Evolutionary conservation across 2,797 vertebrate genomes (phyloP), one percentile per base, ranked within the genome.

Genomic region (Columba guinea): DNA sequence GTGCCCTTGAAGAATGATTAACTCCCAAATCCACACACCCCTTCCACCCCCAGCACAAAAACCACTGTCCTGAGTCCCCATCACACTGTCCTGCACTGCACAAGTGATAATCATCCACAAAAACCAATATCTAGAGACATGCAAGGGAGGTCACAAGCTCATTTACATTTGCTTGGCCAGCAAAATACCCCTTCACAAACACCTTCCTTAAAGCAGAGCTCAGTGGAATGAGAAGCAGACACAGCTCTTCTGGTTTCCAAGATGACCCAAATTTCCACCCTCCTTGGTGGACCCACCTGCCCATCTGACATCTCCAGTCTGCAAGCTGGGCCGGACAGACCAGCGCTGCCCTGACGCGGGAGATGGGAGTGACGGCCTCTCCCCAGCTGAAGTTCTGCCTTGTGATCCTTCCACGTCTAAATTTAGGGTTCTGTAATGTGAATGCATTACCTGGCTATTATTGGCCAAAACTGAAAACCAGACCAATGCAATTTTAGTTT

Each of bases 1-100:
- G 37, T 89, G 79, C 94, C 96, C 77, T 60, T 26, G 68, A 56
- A 94, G 95, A 83, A 69, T 90, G 94, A 97, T 93, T 89, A 94
- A 80, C 84, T 85, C 79, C 85, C 93, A 78, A 88, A 91, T 81
- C 41, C 83, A 81, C 89, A 83, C 77, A 32, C 27, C 52, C 90
- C 67, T 90, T 67, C 74, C 87, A 69, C 12, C 76, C 52, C 76
- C 30, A 26, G 84, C 89, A 44, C 41, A 60, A 59, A 75, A 95
- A 46, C 70, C 71, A 10, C 87, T 41, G 71, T 84, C 88, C 80
- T 9, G 90, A 46, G 65, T 18, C 81, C 59, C 71, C 84, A 63
- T 60, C 65, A 64, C 32, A 70, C n/a, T 89, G 55, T 58, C 87
- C 87, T 76, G 28, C 37, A 0, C 24, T 26, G 73, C 65, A 59